Evolutionary conservation across 30 jellyfish, hydroid and myxozoan species (phyloP), one percentile per base, ranked within the genome.

Genomic region (Pseudorhiza aurosa): DNA sequence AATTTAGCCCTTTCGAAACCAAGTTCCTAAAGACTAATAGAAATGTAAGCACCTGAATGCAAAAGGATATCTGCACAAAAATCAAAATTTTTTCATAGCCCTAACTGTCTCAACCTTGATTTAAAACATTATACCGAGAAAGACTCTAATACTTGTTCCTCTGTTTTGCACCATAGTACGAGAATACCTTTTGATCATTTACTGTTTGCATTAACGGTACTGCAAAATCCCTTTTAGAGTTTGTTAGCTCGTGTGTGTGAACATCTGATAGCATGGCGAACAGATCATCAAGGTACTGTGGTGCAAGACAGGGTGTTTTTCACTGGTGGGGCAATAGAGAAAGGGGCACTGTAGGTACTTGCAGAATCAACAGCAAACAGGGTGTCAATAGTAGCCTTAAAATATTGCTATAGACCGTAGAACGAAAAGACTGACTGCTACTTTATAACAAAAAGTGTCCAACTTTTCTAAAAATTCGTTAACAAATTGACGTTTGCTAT

Each of bases 131-230:
- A 50, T 8, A 12, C 65, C 65, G 29, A 50, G 65, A 22, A 22
- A 22, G 65, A 8, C 29, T 50, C 65, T 50, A 21, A 25, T 10
- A 26, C 7, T 10, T 4, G 14, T 6, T n/a, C 27, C 33, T 12
- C 35, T 12, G 1, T 5, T 29, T 59, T 19, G 15, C 26, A 59
- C 25, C 65, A 22, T 22, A 22, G 65, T n/a, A 50, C 8, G 65
- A 50, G 65, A 50, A 50, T 50, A 19, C 51, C 75, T 22, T 22
- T 59, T 59, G 1, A 21, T 14, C 74, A 58, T 46, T 0, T 51
- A 51, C 74, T 58, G 49, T 58, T 58, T 14, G 46, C 74, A 58
- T 58, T 58, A 58, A 0, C 74, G 47, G 49, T 32, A n/a, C 25
- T 9, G 75, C 75, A 24, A 59, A 10, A 8, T 28, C 27, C 17